Conservation (phyloP, 2,113 vertebrate genomes). For the Apus apus region DNA sequence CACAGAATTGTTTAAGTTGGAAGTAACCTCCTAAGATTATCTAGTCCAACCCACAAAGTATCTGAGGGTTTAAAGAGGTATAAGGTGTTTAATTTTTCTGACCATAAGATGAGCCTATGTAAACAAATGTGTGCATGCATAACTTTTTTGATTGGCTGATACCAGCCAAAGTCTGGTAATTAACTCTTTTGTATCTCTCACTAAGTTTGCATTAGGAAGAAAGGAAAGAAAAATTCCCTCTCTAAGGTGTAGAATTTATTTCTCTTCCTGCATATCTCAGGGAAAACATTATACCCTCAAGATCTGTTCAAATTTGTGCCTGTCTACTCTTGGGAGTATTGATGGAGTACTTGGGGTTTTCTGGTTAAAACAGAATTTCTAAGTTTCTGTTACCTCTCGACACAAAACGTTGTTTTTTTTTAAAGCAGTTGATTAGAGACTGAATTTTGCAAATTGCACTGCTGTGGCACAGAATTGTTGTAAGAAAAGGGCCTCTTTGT, state of each 20-base stretch:
- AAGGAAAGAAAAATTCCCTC: background rate
- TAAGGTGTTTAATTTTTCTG: background rate
- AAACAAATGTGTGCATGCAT: background rate
- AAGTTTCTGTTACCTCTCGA: background rate
- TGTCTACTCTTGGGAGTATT: background rate
- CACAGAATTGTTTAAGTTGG: background rate
- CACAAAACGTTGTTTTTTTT: background rate
- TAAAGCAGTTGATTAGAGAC: background rate
- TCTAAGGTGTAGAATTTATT: background rate
- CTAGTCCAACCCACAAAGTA: background rate
- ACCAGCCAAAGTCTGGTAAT: background rate
- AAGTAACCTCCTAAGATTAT: background rate
- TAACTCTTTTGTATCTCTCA: background rate
- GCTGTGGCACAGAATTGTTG: accelerated
- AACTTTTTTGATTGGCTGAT: background rate
- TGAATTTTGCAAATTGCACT: background rate
- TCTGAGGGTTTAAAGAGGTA: background rate
- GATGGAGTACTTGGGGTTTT: background rate
- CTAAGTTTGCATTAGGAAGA: background rate
- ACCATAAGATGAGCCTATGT: background rate
- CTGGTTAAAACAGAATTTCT: background rate
- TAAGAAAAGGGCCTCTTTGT: background rate
- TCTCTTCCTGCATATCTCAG: background rate
- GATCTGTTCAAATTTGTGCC: background rate
- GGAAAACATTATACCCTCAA: accelerated